Evolutionary conservation across 2,888 invertebrate species (phyloP), one percentile per base, ranked within the genome.

Genomic region (Mesorhabditis spiculigera): DNA sequence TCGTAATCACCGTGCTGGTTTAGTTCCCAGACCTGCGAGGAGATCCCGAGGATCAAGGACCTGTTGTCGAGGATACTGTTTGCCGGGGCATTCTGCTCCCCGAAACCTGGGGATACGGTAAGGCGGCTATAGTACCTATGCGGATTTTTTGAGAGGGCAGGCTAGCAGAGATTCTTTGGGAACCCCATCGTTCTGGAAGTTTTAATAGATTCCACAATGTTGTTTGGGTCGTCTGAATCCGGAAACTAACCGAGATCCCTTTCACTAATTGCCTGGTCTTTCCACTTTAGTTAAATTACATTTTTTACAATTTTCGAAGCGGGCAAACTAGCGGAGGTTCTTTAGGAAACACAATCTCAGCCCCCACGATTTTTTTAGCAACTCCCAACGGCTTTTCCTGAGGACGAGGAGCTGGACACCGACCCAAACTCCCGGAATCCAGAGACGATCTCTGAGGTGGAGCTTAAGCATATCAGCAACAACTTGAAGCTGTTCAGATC

Each of bases 351-450:
- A 3, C 1, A 28, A 28, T 28, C 28, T n/a, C n/a, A n/a, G n/a
- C n/a, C n/a, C n/a, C n/a, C n/a, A n/a, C n/a, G n/a, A n/a, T n/a
- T 28, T 28, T 28, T 28, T 28, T 28, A 28, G 28, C 28, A 28
- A 28, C 28, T 50, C n/a, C 58, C 58, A 10, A 50, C 2, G n/a
- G 58, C 58, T 50, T 50, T 13, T 3, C 58, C 58, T 13, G 58
- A 50, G n/a, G 58, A 50, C n/a, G 58, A 50, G n/a, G 58, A 50
- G n/a, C 28, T 28, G 28, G 58, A 50, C 58, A n/a, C 58, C n/a
- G n/a, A 50, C 8, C 10, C 58, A 13, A n/a, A 50, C 8, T 1
- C 8, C 10, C 58, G 58, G n/a, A n/a, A 50, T 50, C 58, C 58
- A 3, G n/a, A 13, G 3, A 50, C 8, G 2, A 50, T 50, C n/a